Evolutionary conservation across 2,888 invertebrate genomes (phyloP).

Genomic region (Antheraea yamamai): DNA sequence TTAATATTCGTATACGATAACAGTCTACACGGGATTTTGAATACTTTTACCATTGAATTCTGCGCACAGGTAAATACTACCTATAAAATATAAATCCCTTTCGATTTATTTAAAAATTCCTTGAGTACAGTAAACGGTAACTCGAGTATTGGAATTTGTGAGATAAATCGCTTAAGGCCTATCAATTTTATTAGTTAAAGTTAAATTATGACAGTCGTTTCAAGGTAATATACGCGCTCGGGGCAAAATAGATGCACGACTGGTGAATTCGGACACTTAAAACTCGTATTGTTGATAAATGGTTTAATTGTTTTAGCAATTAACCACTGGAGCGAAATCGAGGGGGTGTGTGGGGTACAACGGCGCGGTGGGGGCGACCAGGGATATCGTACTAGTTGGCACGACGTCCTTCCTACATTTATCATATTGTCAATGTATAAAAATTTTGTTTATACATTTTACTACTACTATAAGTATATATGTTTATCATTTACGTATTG

Average conservation of each 20-base stretch:
- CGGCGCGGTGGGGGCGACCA: constrained; percentile 27
- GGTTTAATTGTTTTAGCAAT: constrained; percentile 75
- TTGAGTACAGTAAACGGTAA: neutral
- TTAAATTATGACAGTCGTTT: neutral
- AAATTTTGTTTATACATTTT: too few species aligned
- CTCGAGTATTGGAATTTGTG: neutral
- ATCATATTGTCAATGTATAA: constrained; percentile 15
- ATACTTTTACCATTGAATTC: neutral
- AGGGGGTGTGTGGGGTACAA: constrained; percentile 33
- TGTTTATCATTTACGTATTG: neutral
- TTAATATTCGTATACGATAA: constrained; percentile 57
- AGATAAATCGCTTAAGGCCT: neutral
- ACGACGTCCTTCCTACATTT: constrained; percentile 34
- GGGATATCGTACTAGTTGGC: constrained; percentile 14
- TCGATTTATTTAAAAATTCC: neutral
- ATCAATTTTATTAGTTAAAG: neutral
- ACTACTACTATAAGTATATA: too few species aligned
- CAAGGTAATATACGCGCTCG: neutral
- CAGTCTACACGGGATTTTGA: constrained; percentile 13
- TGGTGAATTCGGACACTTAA: constrained; percentile 51
- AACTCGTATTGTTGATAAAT: constrained; percentile 62
- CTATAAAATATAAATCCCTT: neutral
- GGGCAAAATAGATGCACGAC: constrained; percentile 32
- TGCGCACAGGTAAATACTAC: neutral
- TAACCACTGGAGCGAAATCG: constrained; percentile 42